phyloP scores from a whole-genome alignment of 1,140 invertebrate genomes.

The Mya arenaria region DNA sequence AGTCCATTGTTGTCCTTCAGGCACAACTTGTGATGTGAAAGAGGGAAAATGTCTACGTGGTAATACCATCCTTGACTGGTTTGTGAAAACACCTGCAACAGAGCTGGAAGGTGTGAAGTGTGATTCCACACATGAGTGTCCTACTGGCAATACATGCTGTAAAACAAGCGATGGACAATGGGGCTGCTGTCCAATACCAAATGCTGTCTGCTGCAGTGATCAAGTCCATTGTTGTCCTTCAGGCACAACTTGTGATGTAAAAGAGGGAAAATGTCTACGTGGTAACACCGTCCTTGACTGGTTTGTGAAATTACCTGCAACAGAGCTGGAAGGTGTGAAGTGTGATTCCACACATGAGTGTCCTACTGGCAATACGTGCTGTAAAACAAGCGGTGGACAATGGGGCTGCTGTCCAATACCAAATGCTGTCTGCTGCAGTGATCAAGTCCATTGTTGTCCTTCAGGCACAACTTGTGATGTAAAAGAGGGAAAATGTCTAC shows the following conservation, averaged over 20 bases:
- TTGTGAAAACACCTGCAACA: constrained; percentile 49
- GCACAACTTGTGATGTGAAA: constrained; percentile 59
- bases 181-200: constrained; percentile 79
- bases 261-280: constrained; percentile 56
- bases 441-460: constrained; percentile 60
- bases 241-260: constrained; percentile 68
- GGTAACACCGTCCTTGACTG: constrained; percentile 45
- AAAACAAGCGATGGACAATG: constrained; percentile 65
- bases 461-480: constrained; percentile 61
- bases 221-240: constrained; percentile 74
- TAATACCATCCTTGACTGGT: constrained; percentile 23
- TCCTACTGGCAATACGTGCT: constrained; percentile 80
- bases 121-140: constrained; percentile 67
- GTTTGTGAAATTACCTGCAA: constrained; percentile 52
- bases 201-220: constrained; percentile 77
- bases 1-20: constrained; percentile 70
- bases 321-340: constrained; percentile 61
- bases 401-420: constrained; percentile 81
- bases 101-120: background rate
- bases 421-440: constrained; percentile 57
- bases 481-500: constrained; percentile 46
- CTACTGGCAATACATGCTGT: constrained; percentile 78
- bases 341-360: constrained; percentile 71
- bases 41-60: constrained; percentile 47
- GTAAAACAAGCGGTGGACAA: constrained; percentile 71